Percentiles rank a stretch among this genome's conserved stretches.
These are phyloP conservation scores for Lepus oiostolus DNA, from an alignment of 2,797 vertebrate genomes.

Conservation along the genomic window DNA sequence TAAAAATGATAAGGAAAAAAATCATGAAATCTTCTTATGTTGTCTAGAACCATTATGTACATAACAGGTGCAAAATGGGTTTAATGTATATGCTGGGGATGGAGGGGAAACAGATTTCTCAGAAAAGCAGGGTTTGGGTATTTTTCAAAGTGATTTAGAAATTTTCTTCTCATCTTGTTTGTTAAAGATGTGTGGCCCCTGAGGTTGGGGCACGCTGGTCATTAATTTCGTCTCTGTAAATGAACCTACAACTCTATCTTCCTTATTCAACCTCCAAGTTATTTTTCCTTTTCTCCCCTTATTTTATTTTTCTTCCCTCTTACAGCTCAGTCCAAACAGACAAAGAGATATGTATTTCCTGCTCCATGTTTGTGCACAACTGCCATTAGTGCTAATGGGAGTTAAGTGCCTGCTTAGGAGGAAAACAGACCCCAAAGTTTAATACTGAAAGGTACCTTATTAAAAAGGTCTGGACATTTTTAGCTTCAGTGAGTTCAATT, in stretches of 20 bases:
- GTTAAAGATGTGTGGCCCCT: slow-evolving; percentile 84
- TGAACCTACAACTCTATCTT: slow-evolving; percentile 84
- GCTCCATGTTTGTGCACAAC: slow-evolving; percentile 71
- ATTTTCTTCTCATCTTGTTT: slow-evolving; percentile 88
- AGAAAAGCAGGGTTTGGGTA: slow-evolving; percentile 86
- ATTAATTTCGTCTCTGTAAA: slow-evolving; percentile 88
- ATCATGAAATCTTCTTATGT: slow-evolving; percentile 88
- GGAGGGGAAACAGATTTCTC: slow-evolving; percentile 88
- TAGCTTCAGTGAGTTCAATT: slow-evolving; percentile 82
- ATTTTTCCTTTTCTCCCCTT: slow-evolving; percentile 10
- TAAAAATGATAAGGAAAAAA: slow-evolving; percentile 87
- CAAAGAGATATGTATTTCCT: slow-evolving; percentile 85
- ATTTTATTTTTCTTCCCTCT: neutral
- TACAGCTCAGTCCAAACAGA: slow-evolving; percentile 85
- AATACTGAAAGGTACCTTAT: slow-evolving; percentile 83
- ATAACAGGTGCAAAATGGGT: slow-evolving; percentile 90
- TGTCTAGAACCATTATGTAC: slow-evolving; percentile 89
- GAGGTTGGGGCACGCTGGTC: slow-evolving; percentile 85
- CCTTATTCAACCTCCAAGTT: slow-evolving; percentile 85
- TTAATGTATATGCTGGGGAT: slow-evolving; percentile 88
- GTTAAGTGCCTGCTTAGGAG: slow-evolving; percentile 85
- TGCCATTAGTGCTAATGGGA: slow-evolving; percentile 85
- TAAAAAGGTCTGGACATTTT: slow-evolving; percentile 83
- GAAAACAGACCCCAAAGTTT: slow-evolving; percentile 82
- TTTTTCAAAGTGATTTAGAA: slow-evolving; percentile 88